A percentile compares a stretch with the other conserved stretches of the same genome.
These are phyloP conservation scores for Helobdella robusta DNA, from an alignment of 2,888 invertebrate genomes.

Conservation along the genomic window DNA sequence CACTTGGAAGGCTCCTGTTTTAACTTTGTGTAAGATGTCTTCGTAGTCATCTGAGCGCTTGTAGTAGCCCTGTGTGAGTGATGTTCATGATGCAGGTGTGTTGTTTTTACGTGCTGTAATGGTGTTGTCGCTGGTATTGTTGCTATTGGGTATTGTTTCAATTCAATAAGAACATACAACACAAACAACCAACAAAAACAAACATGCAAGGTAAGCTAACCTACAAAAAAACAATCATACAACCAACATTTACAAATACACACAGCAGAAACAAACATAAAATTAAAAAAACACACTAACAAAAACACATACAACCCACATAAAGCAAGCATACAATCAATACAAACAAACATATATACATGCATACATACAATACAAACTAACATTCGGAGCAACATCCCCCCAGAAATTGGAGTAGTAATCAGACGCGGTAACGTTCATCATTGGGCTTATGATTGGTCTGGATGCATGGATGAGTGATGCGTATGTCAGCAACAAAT, in stretches of 20 bases:
- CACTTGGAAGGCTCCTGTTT: constrained; percentile 65
- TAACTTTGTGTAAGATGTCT: constrained; percentile 60
- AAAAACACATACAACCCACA: too few relatives aligned
- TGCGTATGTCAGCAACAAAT: neutral
- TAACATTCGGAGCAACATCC: too few relatives aligned
- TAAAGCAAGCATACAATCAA: too few relatives aligned
- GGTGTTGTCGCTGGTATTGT: neutral
- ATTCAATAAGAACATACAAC: too few relatives aligned
- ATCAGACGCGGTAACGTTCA: constrained; percentile 64
- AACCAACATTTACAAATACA: too few relatives aligned
- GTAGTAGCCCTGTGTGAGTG: constrained; percentile 55
- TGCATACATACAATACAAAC: too few relatives aligned
- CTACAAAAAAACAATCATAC: too few relatives aligned
- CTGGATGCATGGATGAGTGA: constrained; percentile 36
- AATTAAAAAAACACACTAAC: too few relatives aligned
- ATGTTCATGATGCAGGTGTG: neutral
- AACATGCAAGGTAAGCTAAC: too few relatives aligned
- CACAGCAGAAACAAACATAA: too few relatives aligned
- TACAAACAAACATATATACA: too few relatives aligned
- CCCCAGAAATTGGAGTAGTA: constrained; percentile 93
- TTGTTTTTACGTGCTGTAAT: neutral
- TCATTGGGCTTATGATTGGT: constrained; percentile 68
- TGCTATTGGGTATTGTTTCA: neutral
- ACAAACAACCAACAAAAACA: too few relatives aligned
- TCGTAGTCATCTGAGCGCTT: constrained; percentile 75